Conservation (phyloP, 2,797 vertebrate genomes). For the Enteromius viviparus region DNA sequence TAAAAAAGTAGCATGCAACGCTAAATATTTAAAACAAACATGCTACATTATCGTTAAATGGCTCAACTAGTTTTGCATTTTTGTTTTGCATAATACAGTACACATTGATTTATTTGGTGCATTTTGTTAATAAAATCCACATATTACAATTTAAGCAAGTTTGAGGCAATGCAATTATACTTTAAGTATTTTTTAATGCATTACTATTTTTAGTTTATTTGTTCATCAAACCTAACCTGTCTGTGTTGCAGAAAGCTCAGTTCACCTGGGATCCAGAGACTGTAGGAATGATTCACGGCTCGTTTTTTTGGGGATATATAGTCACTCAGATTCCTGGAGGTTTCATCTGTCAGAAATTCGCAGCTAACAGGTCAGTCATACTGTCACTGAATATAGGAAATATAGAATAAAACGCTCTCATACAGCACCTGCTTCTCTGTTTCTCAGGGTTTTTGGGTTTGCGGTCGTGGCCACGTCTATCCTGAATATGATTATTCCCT, state of each 20-base stretch:
- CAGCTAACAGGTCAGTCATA: constrained; percentile 86
- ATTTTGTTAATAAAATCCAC: not conserved
- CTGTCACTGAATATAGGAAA: not conserved
- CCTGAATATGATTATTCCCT: constrained; percentile 88
- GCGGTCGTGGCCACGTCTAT: constrained; percentile 89
- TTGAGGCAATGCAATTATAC: not conserved
- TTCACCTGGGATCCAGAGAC: constrained; percentile 94
- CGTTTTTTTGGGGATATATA: constrained; percentile 98
- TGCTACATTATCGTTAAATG: not conserved
- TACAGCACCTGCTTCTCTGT: not conserved
- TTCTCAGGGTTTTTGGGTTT: constrained; percentile 88
- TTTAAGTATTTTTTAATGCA: not conserved
- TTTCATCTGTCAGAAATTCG: constrained; percentile 93
- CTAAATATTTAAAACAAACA: not conserved
- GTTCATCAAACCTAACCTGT: not conserved
- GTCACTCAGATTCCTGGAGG: constrained; percentile 94
- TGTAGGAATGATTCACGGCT: constrained; percentile 93
- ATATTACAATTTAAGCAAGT: not conserved
- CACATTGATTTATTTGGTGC: not conserved
- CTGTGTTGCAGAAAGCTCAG: constrained; percentile 81
- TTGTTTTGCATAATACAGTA: not conserved
- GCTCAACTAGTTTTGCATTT: not conserved
- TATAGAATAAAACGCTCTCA: not conserved
- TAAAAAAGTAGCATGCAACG: not conserved
- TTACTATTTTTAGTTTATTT: no score